Evolutionary conservation across 2,797 vertebrate genomes (phyloP).

Genomic region (Mormyrops boulengeri): DNA sequence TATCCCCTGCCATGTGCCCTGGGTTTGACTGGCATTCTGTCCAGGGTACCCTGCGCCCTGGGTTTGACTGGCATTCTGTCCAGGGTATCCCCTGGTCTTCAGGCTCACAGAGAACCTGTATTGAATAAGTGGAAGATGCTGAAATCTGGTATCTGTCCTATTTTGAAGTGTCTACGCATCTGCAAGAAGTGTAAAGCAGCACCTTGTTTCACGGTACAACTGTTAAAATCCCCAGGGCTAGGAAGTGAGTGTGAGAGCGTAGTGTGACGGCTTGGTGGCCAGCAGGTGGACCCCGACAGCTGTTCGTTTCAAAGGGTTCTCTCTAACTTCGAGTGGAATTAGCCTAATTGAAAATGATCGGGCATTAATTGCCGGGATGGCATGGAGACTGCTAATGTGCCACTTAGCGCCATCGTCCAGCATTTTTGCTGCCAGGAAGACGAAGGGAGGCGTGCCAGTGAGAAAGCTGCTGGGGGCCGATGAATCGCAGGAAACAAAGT

Average conservation of each 20-base stretch:
- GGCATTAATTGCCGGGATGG: slow-evolving; percentile 71
- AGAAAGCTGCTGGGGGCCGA: not conserved
- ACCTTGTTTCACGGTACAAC: not conserved
- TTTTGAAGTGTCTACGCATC: not conserved
- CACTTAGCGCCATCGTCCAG: not conserved
- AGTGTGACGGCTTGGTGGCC: slow-evolving; percentile 11
- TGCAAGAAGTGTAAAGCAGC: not conserved
- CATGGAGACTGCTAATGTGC: slow-evolving; percentile 78
- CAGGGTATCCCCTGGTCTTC: not conserved
- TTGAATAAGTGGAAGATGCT: slow-evolving; percentile 60
- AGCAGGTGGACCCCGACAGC: not conserved
- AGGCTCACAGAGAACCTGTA: not conserved
- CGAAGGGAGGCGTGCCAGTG: slow-evolving; percentile 26
- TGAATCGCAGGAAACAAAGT: not conserved
- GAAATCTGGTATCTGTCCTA: slow-evolving; percentile 58
- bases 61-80: not conserved
- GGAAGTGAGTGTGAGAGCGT: slow-evolving; percentile 5
- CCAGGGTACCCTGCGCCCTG: too few species aligned
- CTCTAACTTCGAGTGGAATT: slow-evolving; percentile 11
- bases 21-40: too few species aligned
- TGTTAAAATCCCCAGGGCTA: slow-evolving; percentile 36
- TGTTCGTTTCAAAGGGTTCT: not conserved
- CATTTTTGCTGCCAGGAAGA: slow-evolving; percentile 54
- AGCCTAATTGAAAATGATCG: slow-evolving; percentile 67
- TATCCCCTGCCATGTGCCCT: not conserved